Conservation (phyloP, 2,888 invertebrate species). For the Smittia aterrima region DNA sequence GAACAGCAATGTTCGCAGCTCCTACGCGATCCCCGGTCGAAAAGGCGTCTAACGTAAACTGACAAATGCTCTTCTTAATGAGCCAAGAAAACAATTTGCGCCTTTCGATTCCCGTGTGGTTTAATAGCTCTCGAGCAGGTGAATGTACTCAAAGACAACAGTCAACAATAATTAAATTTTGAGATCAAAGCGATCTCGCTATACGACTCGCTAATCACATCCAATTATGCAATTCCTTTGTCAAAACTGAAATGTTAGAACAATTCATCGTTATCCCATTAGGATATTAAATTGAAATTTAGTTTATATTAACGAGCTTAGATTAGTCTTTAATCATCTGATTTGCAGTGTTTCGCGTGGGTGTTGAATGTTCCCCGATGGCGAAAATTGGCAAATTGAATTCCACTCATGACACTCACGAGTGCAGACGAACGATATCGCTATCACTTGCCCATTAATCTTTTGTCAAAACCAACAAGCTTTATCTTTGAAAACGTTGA, state of each 20-base stretch:
- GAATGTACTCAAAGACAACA: background rate
- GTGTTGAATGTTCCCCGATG: background rate
- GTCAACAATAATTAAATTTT: background rate
- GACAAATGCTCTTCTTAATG: background rate
- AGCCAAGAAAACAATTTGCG: background rate
- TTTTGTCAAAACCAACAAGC: conserved; percentile 10
- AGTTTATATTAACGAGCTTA: too few relatives aligned
- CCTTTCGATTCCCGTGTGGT: background rate
- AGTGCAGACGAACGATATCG: background rate
- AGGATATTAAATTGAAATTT: too few relatives aligned
- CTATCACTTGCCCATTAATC: conserved; percentile 16
- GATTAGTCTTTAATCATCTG: conserved; percentile 3
- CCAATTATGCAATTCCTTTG: background rate
- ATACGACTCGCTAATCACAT: background rate
- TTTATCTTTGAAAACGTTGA: conserved; percentile 20
- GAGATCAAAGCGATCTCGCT: background rate
- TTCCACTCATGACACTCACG: background rate
- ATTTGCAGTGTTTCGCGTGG: background rate
- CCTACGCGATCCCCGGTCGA: background rate
- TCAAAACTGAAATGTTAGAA: background rate
- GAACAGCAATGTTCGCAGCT: background rate
- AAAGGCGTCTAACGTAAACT: background rate
- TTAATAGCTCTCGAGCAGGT: conserved; percentile 10
- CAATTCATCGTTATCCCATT: background rate
- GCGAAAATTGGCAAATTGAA: background rate